A percentile compares a stretch with the other conserved stretches of the same genome.
Conservation (phyloP, 2,113 vertebrate species). For the Salminus brasiliensis region DNA sequence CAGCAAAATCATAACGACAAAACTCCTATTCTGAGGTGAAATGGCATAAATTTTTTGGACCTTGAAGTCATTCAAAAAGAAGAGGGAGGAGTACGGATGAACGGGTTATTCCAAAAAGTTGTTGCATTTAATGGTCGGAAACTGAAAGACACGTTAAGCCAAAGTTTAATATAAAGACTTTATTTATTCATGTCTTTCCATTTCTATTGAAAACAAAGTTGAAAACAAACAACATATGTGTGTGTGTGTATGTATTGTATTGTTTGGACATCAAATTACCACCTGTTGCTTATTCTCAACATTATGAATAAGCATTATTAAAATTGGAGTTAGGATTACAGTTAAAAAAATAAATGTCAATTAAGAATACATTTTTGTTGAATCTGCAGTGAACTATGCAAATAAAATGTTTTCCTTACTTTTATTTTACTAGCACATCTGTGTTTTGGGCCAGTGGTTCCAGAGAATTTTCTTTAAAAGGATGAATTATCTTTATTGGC, state of each 20-base stretch:
- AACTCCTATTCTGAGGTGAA: background rate
- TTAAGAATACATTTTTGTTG: background rate
- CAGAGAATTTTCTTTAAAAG: slow-evolving; percentile 62
- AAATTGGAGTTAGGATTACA: too few relatives aligned
- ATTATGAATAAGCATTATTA: too few relatives aligned
- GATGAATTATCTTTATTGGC: slow-evolving; percentile 10
- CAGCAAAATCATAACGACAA: background rate
- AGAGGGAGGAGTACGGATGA: background rate
- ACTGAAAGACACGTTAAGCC: slow-evolving; percentile 60
- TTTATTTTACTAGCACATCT: slow-evolving; percentile 57
- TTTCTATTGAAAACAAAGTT: slow-evolving; percentile 63
- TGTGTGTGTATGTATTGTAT: too few relatives aligned
- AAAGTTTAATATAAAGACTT: slow-evolving; percentile 74
- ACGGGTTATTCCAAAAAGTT: background rate
- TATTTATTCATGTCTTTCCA: slow-evolving; percentile 67
- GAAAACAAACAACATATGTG: slow-evolving; percentile 60
- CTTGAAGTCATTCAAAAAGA: background rate
- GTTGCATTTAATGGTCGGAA: background rate
- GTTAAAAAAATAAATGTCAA: too few relatives aligned
- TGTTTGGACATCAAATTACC: background rate
- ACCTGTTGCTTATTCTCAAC: background rate
- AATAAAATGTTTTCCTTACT: background rate
- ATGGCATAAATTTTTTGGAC: background rate
- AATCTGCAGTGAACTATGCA: background rate
- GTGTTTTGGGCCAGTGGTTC: slow-evolving; percentile 59